Percentiles rank a stretch among this genome's conserved stretches.
Evolutionary conservation across 2,113 vertebrate species (phyloP).

Genomic region (Aptenodytes patagonicus): DNA sequence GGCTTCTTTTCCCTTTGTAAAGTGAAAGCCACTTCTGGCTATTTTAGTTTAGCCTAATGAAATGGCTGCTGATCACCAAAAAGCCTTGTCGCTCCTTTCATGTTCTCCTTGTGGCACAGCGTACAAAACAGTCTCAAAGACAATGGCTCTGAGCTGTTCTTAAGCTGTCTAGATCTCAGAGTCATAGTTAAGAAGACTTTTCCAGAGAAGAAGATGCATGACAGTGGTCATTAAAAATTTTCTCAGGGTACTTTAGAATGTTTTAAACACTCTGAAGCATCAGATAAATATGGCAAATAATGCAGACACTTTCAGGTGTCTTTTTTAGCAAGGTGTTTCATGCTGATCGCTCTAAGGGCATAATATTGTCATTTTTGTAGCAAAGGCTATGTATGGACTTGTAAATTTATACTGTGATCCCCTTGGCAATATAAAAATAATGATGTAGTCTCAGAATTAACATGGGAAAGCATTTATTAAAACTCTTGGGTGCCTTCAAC

Average conservation of each 20-base stretch:
- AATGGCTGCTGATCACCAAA: neutral
- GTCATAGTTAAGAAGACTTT: neutral
- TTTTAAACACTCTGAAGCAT: neutral
- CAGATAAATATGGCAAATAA: neutral
- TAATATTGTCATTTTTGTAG: neutral
- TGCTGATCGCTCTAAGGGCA: neutral
- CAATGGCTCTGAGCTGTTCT: neutral
- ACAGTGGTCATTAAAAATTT: neutral
- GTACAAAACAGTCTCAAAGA: neutral
- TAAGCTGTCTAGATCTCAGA: neutral
- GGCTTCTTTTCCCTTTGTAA: neutral
- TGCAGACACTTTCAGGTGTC: neutral
- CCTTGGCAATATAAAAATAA: neutral
- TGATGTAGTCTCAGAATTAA: neutral
- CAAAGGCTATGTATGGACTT: neutral
- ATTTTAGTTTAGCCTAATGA: neutral
- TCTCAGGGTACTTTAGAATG: neutral
- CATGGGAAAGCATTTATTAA: neutral
- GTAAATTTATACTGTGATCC: neutral
- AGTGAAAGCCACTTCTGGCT: neutral
- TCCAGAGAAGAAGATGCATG: neutral
- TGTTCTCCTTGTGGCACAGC: neutral
- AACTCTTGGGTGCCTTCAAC: neutral
- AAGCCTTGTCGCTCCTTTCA: neutral
- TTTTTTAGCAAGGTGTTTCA: neutral